A percentile compares a stretch with the other conserved stretches of the same genome.
phyloP scores from a whole-genome alignment of 35 echinoderm and acorn worm species.

The Lytechinus variegatus region DNA sequence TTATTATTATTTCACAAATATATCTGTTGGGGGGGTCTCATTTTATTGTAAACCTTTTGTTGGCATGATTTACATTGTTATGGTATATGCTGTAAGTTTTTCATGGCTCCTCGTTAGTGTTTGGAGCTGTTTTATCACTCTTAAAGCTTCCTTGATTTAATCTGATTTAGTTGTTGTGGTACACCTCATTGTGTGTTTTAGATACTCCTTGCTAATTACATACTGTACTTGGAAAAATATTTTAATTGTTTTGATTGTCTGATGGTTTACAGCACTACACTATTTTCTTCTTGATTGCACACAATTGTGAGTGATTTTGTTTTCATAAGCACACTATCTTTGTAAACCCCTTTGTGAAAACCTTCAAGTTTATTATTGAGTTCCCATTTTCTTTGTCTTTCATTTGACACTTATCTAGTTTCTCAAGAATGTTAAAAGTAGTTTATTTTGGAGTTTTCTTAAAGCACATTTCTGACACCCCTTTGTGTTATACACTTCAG shows the following conservation, averaged over 20 bases:
- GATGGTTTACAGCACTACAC: not conserved
- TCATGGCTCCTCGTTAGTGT: not conserved
- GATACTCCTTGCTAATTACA: not conserved
- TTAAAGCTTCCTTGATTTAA: no score
- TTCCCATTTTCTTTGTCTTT: no score
- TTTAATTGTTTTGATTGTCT: not conserved
- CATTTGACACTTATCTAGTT: no score
- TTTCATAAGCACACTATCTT: not conserved
- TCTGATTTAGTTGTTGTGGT: not conserved
- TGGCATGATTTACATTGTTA: not conserved
- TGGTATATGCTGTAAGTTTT: not conserved
- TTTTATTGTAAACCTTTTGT: not conserved
- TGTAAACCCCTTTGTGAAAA: not conserved
- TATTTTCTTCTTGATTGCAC: not conserved
- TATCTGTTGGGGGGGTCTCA: no score
- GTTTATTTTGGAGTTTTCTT: no score
- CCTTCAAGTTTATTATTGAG: not conserved
- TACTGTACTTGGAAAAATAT: no score
- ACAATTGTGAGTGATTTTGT: not conserved
- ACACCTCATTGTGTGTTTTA: not conserved
- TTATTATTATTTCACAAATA: no score
- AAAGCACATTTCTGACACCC: not conserved
- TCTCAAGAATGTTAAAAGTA: no score
- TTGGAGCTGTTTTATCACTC: no score
- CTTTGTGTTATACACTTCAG: not conserved